A percentile compares a stretch with the other conserved stretches of the same genome.
phyloP scores from a whole-genome alignment of 2,888 invertebrate species.

The Conus canariensis region DNA sequence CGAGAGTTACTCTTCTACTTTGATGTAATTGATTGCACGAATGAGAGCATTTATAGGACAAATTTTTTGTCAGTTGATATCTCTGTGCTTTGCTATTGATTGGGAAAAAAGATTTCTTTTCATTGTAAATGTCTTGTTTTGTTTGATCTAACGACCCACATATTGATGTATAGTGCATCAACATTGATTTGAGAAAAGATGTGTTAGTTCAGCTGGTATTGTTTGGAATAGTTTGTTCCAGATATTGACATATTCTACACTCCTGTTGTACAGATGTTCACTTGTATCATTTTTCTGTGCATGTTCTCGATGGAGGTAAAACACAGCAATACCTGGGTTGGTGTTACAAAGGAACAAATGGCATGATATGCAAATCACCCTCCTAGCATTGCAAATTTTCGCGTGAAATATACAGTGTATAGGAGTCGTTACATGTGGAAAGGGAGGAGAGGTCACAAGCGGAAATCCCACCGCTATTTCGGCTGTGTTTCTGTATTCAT shows the following conservation, averaged over 20 bases:
- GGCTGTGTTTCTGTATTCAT: neutral
- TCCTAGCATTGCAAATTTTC: neutral
- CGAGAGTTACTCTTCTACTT: too few relatives aligned
- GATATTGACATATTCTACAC: neutral
- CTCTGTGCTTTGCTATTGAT: too few relatives aligned
- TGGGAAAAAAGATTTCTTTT: too few relatives aligned
- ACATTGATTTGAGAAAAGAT: too few relatives aligned
- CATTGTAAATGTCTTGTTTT: too few relatives aligned
- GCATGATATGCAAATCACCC: constrained; percentile 10
- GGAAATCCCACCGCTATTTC: neutral
- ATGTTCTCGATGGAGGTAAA: neutral
- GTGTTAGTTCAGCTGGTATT: neutral
- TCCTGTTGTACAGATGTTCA: neutral
- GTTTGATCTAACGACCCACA: too few relatives aligned
- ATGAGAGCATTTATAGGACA: too few relatives aligned
- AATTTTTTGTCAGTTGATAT: too few relatives aligned
- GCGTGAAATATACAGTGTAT: neutral
- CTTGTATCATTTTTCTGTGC: neutral
- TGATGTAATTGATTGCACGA: too few relatives aligned
- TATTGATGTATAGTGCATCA: too few relatives aligned
- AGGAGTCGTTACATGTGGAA: neutral
- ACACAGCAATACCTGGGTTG: neutral
- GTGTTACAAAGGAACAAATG: neutral
- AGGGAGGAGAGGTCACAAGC: neutral
- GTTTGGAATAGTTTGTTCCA: neutral